Conservation (phyloP, 35 echinoderm and acorn worm species). For the Amphiura filiformis region DNA sequence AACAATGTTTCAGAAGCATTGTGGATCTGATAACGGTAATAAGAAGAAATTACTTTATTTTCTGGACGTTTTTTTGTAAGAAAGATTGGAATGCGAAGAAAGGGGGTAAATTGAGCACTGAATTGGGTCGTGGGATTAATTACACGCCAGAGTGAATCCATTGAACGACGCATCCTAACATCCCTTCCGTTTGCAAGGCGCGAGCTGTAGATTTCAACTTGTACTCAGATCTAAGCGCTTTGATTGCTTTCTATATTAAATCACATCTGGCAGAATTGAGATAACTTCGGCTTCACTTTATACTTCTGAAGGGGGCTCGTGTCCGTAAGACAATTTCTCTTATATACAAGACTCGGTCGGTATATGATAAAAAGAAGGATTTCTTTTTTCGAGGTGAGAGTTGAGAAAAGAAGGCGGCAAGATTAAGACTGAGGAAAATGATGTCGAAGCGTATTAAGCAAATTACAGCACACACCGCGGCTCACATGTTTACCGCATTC, state of each 20-base stretch:
- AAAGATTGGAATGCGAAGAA: background rate
- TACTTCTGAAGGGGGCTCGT: background rate
- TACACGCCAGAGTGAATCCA: background rate
- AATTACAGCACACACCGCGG: slow-evolving; percentile 6
- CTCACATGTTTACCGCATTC: slow-evolving; percentile 13
- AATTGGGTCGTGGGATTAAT: slow-evolving; percentile 14
- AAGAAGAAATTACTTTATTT: background rate
- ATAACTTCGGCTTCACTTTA: slow-evolving; percentile 14
- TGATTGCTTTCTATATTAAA: slow-evolving; percentile 15
- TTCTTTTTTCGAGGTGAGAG: slow-evolving; percentile 10
- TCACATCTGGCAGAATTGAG: slow-evolving; percentile 10
- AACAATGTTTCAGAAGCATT: background rate
- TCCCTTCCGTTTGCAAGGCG: slow-evolving; percentile 3
- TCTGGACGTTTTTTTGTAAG: background rate
- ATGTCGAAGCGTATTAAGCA: slow-evolving; percentile 8
- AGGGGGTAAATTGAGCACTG: background rate
- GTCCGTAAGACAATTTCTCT: slow-evolving; percentile 14
- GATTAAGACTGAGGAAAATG: background rate
- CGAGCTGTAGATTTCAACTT: background rate
- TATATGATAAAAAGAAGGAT: slow-evolving; percentile 7
- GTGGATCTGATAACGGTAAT: background rate
- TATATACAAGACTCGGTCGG: background rate
- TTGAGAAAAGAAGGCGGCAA: slow-evolving; percentile 2
- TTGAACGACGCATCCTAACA: background rate
- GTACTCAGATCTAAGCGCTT: background rate